Evolutionary conservation across 2,888 invertebrate genomes (phyloP).

Genomic region (Eupithecia pulchellata): DNA sequence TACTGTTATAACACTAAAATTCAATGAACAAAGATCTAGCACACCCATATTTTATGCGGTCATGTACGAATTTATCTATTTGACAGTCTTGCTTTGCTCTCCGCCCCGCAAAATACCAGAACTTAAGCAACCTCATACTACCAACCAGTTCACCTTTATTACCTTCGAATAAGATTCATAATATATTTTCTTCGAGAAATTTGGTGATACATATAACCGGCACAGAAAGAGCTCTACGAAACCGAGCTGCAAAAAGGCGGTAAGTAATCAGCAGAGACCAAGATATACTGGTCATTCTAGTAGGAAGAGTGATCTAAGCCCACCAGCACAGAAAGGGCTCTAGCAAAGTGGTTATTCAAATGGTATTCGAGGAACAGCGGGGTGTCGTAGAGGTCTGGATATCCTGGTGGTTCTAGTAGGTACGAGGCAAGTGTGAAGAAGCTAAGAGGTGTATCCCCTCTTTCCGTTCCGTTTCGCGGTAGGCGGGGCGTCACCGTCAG

Average conservation of each 20-base stretch:
- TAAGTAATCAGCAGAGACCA: constrained; percentile 52
- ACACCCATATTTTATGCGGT: constrained; percentile 25
- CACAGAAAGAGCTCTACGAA: constrained; percentile 52
- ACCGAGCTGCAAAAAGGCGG: constrained; percentile 28
- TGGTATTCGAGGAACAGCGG: constrained; percentile 32
- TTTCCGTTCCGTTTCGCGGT: constrained; percentile 73
- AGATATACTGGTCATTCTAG: constrained; percentile 64
- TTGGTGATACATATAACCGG: constrained; percentile 55
- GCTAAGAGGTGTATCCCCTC: constrained; percentile 80
- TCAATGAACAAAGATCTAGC: constrained; percentile 27
- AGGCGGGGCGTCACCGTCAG: constrained; percentile 73
- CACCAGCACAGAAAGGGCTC: constrained; percentile 48
- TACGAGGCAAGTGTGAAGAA: constrained; percentile 78
- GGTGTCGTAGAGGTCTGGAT: constrained; percentile 58
- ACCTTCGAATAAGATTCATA: constrained; percentile 43
- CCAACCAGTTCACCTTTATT: constrained; percentile 41
- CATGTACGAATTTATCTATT: constrained; percentile 62
- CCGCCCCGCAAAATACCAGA: constrained; percentile 74
- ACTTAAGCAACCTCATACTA: constrained; percentile 46
- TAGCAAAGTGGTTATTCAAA: constrained; percentile 33
- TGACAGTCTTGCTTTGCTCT: constrained; percentile 67
- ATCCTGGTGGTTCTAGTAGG: constrained; percentile 64
- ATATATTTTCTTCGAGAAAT: constrained; percentile 48
- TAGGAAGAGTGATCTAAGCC: constrained; percentile 38
- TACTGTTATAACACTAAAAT: constrained; percentile 21